phyloP scores from a whole-genome alignment of 1,140 invertebrate species.

The Drosophila kohkoa region DNA sequence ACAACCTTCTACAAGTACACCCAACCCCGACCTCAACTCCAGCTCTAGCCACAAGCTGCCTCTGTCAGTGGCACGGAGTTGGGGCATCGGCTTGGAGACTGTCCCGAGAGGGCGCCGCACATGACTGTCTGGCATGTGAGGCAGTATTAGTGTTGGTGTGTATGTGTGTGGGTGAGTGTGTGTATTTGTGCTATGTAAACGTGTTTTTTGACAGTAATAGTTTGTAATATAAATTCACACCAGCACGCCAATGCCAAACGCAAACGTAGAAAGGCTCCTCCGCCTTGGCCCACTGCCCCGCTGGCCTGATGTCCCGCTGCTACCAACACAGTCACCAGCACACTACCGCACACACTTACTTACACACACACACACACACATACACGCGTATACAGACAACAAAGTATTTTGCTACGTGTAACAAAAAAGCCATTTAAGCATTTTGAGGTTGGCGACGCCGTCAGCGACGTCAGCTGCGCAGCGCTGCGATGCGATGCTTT shows the following conservation, averaged over 20 bases:
- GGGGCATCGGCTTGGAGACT: conserved; percentile 30
- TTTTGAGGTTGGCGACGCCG: conserved; percentile 74
- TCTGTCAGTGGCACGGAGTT: conserved; percentile 29
- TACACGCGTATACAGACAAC: conserved; percentile 50
- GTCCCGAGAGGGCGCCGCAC: conserved; percentile 50
- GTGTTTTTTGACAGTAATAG: conserved; percentile 84
- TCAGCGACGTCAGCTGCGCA: conserved; percentile 38
- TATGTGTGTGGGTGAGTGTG: conserved; percentile 41
- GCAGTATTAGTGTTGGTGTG: background rate
- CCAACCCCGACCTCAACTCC: conserved; percentile 30
- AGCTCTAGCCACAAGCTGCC: conserved; percentile 22
- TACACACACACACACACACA: conserved; percentile 15
- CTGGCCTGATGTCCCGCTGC: background rate
- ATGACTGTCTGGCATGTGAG: conserved; percentile 48
- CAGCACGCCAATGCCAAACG: conserved; percentile 71
- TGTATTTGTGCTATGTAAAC: conserved; percentile 82
- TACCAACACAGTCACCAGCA: background rate
- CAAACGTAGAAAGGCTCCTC: conserved; percentile 56
- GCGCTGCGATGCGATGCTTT: conserved; percentile 39
- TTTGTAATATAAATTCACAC: conserved; percentile 84
- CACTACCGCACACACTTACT: background rate
- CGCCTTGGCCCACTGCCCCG: too few relatives aligned
- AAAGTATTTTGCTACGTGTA: conserved; percentile 83
- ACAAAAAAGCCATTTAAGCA: conserved; percentile 84
- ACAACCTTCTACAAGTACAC: conserved; percentile 62